A percentile compares a stretch with the other conserved stretches of the same genome.
These are phyloP conservation scores for Argya squamiceps DNA, from an alignment of 2,797 vertebrate genomes.

Conservation along the genomic window DNA sequence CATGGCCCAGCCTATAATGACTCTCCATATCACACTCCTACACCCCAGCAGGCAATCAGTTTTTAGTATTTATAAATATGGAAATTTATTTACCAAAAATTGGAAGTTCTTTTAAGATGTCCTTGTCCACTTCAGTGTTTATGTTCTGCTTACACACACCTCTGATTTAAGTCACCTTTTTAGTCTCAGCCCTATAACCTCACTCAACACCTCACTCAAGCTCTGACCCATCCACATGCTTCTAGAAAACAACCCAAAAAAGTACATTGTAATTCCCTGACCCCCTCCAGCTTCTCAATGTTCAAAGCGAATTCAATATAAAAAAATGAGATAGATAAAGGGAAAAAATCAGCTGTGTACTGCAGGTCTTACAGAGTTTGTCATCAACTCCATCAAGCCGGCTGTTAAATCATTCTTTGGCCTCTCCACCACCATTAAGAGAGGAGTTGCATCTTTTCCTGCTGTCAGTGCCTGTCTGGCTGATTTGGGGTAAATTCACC, in stretches of 20 bases:
- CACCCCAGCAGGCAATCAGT: neutral
- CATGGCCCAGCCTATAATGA: neutral
- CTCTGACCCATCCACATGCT: neutral
- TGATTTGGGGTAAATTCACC: neutral
- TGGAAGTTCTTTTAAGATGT: neutral
- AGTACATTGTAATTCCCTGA: rapidly evolving
- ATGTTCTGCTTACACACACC: neutral
- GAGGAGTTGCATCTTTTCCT: neutral
- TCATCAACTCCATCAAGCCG: neutral
- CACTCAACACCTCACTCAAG: neutral
- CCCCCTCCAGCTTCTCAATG: neutral
- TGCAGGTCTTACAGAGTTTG: neutral
- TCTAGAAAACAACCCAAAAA: neutral
- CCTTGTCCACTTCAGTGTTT: neutral
- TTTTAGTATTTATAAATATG: neutral
- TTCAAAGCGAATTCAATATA: neutral
- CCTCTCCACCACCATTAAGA: neutral
- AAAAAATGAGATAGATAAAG: neutral
- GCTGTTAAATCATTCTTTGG: neutral
- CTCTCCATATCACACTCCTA: neutral
- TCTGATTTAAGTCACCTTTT: neutral
- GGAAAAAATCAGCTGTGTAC: neutral
- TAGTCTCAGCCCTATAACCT: neutral
- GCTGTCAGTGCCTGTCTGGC: neutral
- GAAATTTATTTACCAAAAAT: neutral